Evolutionary conservation across 2,888 invertebrate genomes (phyloP).

Genomic region (Euplagia quadripunctaria): DNA sequence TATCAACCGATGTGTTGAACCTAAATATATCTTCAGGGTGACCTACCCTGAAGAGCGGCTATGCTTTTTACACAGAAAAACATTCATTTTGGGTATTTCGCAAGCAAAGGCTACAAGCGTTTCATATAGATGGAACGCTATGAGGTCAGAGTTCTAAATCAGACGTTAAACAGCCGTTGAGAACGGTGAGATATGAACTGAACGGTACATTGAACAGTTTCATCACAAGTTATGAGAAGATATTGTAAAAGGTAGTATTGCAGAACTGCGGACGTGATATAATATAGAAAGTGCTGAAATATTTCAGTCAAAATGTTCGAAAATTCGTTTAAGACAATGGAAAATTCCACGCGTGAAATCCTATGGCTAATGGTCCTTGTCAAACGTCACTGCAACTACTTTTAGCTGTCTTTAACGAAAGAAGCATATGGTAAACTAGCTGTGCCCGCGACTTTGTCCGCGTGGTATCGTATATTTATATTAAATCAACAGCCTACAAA

Average conservation of each 20-base stretch:
- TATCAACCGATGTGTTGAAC: background rate
- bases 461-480: too few relatives aligned
- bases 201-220: constrained; percentile 16
- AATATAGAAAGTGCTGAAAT: background rate
- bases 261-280: background rate
- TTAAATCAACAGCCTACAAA: too few relatives aligned
- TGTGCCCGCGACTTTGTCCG: too few relatives aligned
- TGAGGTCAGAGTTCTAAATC: constrained; percentile 18
- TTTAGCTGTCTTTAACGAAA: too few relatives aligned
- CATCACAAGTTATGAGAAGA: constrained; percentile 4
- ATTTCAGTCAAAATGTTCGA: too few relatives aligned
- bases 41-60: too few relatives aligned
- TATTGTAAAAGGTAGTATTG: background rate
- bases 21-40: too few relatives aligned
- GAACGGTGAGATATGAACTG: constrained; percentile 13
- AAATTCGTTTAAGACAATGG: too few relatives aligned
- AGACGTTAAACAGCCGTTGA: constrained; percentile 22
- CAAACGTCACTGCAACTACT: too few relatives aligned
- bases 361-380: too few relatives aligned
- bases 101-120: constrained; percentile 2
- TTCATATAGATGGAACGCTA: background rate
- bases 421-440: too few relatives aligned
- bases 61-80: background rate
- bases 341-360: too few relatives aligned
- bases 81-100: background rate